Percentiles rank a stretch among this genome's conserved stretches.
These are phyloP conservation scores for Myotis lucifugus DNA, from an alignment of 2,113 vertebrate species.

Conservation along the genomic window DNA sequence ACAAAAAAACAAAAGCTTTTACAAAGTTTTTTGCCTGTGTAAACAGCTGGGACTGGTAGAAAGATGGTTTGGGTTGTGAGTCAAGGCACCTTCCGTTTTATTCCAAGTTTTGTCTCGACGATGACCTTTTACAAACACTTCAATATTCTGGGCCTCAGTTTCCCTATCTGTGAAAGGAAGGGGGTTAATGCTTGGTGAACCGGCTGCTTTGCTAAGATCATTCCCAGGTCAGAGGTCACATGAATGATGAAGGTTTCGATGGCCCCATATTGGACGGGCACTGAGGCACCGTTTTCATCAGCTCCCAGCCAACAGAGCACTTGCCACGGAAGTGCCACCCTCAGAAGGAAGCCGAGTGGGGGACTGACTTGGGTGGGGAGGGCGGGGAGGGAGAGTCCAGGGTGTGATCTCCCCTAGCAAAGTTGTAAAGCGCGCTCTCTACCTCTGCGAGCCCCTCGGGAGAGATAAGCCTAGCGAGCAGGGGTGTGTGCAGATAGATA, in stretches of 20 bases:
- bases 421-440: not conserved
- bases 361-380: not conserved
- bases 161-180: not conserved
- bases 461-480: not conserved
- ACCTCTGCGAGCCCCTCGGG: not conserved
- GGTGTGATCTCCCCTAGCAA: not conserved
- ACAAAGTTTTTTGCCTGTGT: not conserved
- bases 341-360: not conserved
- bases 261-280: not conserved
- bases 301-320: not conserved
- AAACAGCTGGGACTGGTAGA: not conserved
- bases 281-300: not conserved
- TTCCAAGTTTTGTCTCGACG: not conserved
- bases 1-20: no score
- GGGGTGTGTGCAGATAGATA: not conserved
- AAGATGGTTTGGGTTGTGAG: not conserved
- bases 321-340: not conserved
- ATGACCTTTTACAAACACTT: not conserved
- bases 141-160: not conserved
- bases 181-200: not conserved
- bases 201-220: not conserved
- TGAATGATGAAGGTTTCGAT: not conserved
- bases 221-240: not conserved
- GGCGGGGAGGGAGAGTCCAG: not conserved
- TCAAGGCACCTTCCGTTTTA: not conserved